phyloP scores from a whole-genome alignment of 1,140 invertebrate species.

The Pissodes strobi region DNA sequence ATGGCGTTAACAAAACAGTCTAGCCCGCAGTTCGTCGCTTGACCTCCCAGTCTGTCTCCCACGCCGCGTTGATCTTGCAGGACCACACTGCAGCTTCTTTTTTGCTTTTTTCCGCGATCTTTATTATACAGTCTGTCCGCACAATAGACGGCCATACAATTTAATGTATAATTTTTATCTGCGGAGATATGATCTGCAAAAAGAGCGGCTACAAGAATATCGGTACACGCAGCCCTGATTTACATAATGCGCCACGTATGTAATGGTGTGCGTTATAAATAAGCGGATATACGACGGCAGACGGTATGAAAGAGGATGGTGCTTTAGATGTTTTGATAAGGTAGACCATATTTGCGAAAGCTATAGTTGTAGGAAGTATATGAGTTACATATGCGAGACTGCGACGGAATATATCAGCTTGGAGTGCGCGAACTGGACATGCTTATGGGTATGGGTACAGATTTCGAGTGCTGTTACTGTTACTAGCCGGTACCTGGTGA shows the following conservation, averaged over 20 bases:
- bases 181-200: conserved; percentile 24
- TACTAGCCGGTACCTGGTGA: too few species aligned
- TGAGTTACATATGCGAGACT: too few species aligned
- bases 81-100: conserved; percentile 32
- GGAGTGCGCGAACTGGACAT: too few species aligned
- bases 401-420: too few species aligned
- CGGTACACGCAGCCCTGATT: conserved; percentile 27
- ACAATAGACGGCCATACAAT: conserved; percentile 26
- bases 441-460: too few species aligned
- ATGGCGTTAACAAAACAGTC: conserved; percentile 22
- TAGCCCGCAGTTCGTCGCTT: conserved; percentile 1
- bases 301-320: too few species aligned
- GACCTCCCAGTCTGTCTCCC: conserved; percentile 27
- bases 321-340: too few species aligned
- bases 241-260: conserved; percentile 31
- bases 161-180: conserved; percentile 30
- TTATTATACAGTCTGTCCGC: conserved; percentile 32
- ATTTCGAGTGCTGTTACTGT: too few species aligned
- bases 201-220: background rate
- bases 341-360: too few species aligned
- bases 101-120: conserved; percentile 25
- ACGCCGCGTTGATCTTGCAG: conserved; percentile 29
- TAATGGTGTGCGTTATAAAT: too few species aligned
- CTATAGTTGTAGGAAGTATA: too few species aligned
- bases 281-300: too few species aligned